A percentile compares a stretch with the other conserved stretches of the same genome.
Conservation (phyloP, 1,140 invertebrate species). For the Bombus pyrosoma region DNA sequence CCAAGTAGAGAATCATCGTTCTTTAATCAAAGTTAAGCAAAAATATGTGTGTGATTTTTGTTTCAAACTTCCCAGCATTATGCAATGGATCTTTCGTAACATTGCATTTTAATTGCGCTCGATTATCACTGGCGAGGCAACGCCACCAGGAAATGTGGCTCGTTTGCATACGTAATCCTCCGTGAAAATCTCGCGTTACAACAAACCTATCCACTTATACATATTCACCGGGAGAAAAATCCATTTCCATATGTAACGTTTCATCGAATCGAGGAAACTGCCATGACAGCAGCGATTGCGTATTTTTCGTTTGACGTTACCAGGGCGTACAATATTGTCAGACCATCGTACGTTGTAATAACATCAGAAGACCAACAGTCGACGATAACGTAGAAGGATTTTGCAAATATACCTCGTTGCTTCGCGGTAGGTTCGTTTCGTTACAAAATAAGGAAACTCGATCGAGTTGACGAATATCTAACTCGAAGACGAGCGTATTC, state of each 20-base stretch:
- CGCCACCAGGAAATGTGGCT: slow-evolving; percentile 14
- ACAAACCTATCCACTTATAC: slow-evolving; percentile 10
- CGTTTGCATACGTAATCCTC: slow-evolving; percentile 38
- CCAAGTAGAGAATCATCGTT: not conserved
- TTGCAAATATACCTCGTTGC: not conserved
- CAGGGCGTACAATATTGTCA: not conserved
- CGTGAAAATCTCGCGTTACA: slow-evolving; percentile 42
- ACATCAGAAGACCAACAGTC: not conserved
- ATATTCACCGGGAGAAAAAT: slow-evolving; percentile 34
- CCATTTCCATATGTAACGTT: slow-evolving; percentile 18
- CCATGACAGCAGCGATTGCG: not conserved
- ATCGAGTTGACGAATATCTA: not conserved
- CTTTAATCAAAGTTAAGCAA: not conserved
- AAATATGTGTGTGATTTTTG: not conserved
- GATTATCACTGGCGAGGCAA: slow-evolving; percentile 30
- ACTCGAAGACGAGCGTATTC: not conserved
- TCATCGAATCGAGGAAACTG: not conserved
- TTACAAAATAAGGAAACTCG: not conserved
- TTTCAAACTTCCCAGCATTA: not conserved
- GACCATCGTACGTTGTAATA: not conserved
- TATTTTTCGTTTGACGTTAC: not conserved
- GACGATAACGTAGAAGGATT: not conserved
- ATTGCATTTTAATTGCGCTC: slow-evolving; percentile 40
- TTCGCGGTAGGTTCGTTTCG: not conserved
- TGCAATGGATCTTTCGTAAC: slow-evolving; percentile 19